Evolutionary conservation across 2,113 vertebrate genomes (phyloP).

Genomic region (Barnardius zonarius): DNA sequence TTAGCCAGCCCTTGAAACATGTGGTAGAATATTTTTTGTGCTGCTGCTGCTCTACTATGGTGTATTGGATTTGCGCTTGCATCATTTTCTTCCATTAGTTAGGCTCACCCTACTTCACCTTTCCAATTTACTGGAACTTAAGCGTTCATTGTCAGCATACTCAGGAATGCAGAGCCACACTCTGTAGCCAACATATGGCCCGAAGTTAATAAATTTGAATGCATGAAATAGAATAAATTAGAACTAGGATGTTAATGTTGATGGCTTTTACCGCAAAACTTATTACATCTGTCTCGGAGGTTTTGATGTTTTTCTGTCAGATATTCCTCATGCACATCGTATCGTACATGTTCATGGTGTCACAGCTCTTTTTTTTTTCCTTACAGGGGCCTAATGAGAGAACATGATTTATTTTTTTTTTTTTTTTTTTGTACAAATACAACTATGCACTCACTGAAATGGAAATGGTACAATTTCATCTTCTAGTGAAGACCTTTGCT

Average conservation of each 20-base stretch:
- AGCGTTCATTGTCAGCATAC: conserved; percentile 68
- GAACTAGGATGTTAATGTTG: conserved; percentile 65
- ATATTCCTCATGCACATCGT: conserved; percentile 54
- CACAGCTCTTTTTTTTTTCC: not conserved
- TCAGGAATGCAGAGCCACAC: conserved; percentile 68
- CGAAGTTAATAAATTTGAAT: conserved; percentile 73
- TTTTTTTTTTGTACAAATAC: conserved; percentile 49
- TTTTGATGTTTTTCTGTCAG: conserved; percentile 59
- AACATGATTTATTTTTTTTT: conserved; percentile 37
- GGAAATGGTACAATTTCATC: not conserved
- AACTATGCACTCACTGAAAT: not conserved
- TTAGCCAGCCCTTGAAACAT: conserved; percentile 60
- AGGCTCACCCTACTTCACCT: conserved; percentile 72
- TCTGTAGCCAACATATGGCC: conserved; percentile 55
- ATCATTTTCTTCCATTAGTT: conserved; percentile 74
- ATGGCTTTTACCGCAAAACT: conserved; percentile 59
- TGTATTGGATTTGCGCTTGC: conserved; percentile 68
- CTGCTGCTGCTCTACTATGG: conserved; percentile 42
- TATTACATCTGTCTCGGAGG: conserved; percentile 54
- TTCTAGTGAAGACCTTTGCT: not conserved
- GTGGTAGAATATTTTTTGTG: conserved; percentile 55
- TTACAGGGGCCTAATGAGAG: conserved; percentile 37
- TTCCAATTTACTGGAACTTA: conserved; percentile 70
- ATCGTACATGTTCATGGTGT: not conserved
- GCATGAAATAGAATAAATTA: conserved; percentile 72